Percentiles rank a stretch among this genome's conserved stretches.
These are phyloP conservation scores for Cyprinodon variegatus DNA, from an alignment of 2,113 vertebrate genomes.

Conservation along the genomic window DNA sequence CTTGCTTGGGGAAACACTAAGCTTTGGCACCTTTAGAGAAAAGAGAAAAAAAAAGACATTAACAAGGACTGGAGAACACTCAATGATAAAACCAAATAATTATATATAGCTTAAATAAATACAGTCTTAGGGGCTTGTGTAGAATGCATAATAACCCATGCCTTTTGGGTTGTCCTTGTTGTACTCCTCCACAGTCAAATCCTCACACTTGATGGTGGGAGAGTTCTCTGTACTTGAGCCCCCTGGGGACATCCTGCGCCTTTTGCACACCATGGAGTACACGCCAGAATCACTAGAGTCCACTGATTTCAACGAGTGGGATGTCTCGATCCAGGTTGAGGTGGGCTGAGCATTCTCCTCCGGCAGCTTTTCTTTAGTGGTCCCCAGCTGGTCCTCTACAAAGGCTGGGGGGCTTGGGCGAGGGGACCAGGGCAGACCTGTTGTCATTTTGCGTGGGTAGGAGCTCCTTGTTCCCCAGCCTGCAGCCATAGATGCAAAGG, in stretches of 20 bases:
- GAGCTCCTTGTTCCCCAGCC: slow-evolving; percentile 90
- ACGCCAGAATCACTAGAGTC: slow-evolving; percentile 93
- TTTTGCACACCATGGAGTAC: slow-evolving; percentile 93
- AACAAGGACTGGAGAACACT: slow-evolving; percentile 73
- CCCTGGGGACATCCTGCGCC: slow-evolving; percentile 91
- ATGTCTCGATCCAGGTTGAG: slow-evolving; percentile 92
- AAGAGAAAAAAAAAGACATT: slow-evolving; percentile 77
- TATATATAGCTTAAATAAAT: slow-evolving; percentile 72
- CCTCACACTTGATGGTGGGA: slow-evolving; percentile 96
- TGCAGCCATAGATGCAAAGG: slow-evolving; percentile 93
- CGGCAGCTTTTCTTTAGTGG: slow-evolving; percentile 91
- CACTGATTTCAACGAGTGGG: slow-evolving; percentile 92
- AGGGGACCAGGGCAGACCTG: slow-evolving; percentile 92
- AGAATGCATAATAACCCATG: slow-evolving; percentile 98
- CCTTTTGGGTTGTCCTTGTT: slow-evolving; percentile 95
- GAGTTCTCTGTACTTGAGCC: slow-evolving; percentile 97
- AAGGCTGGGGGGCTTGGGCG: slow-evolving; percentile 92
- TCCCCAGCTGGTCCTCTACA: slow-evolving; percentile 89
- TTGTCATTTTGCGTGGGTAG: slow-evolving; percentile 94
- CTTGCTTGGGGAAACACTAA: slow-evolving; percentile 84
- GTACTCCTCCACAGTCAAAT: slow-evolving; percentile 93
- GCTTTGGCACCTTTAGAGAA: slow-evolving; percentile 94
- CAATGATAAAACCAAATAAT: slow-evolving; percentile 61
- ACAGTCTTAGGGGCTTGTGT: slow-evolving; percentile 90
- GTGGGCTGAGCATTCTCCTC: slow-evolving; percentile 81